Evolutionary conservation across 2,888 invertebrate genomes (phyloP).

Genomic region (Plebejus argus): DNA sequence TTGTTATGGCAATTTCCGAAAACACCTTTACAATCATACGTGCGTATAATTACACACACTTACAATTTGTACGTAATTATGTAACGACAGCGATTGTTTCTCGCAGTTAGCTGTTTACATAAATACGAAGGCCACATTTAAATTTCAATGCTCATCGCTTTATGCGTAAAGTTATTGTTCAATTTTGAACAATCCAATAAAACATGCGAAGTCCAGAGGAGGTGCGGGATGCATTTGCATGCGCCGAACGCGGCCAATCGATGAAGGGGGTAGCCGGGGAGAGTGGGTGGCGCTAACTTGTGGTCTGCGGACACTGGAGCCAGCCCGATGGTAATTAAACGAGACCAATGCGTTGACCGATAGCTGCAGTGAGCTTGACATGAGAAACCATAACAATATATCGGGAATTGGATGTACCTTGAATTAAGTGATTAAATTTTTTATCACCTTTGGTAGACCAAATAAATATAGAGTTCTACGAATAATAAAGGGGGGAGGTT

Average conservation of each 20-base stretch:
- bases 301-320: constrained; percentile 37
- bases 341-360: constrained; percentile 37
- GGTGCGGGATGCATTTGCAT: constrained; percentile 63
- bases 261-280: constrained; percentile 37
- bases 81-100: constrained; percentile 3
- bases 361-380: not conserved
- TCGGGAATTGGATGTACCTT: not conserved
- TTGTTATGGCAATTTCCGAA: not conserved
- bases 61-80: constrained; percentile 12
- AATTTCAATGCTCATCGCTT: not conserved
- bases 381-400: not conserved
- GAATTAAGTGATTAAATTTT: not conserved
- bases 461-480: not conserved
- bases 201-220: constrained; percentile 30
- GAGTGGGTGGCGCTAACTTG: constrained; percentile 17
- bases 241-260: constrained; percentile 52
- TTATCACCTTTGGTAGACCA: not conserved
- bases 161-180: constrained; percentile 3
- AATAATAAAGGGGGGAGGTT: not conserved
- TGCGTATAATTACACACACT: constrained; percentile 5
- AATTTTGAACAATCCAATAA: constrained; percentile 38
- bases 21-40: not conserved
- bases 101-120: constrained; percentile 5
- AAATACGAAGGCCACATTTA: constrained; percentile 9
- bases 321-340: constrained; percentile 42